Base-by-base conservation (phyloP, 2,888 invertebrate species). In the Caenorhabditis panamensis region DNA sequence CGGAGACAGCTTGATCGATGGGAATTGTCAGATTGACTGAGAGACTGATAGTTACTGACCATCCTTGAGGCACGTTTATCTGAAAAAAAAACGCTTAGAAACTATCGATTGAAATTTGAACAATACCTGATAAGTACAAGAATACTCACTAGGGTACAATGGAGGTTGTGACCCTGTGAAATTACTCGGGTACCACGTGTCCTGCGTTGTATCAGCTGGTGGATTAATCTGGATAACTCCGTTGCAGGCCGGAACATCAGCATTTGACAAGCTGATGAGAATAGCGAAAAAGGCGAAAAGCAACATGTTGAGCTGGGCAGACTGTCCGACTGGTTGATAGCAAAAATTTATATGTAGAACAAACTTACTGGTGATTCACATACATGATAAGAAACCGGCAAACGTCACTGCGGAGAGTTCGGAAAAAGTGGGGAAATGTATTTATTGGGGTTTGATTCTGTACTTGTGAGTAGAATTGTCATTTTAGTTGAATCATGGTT, bases 111-210 rank as follows among this genome's bases (percentile, higher is more conserved):
- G n/a, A n/a, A n/a, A n/a, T 18, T 63, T 11, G 28, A 31, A 31
- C 11, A 18, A 6, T 16, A 72, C 72, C 16, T 64, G 37, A 37
- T 64, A 73, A 28, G 18, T 26, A 20, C 73, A 73, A 16, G 56
- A 56, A n/a, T 51, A 73, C 1, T 73, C 16, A 51, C 64, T 64
- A 4, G 64, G 58, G n/a, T 64, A 73, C 18, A 37, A 18, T 20
- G 73, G 73, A n/a, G 73, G 73, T 13, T 36, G 26, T 0, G 73
- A n/a, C 1, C 31, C 41, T 4, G 47, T 24, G 22, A 73, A 73
- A 41, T 73, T 49, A 8, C 16, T 51, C 24, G 73, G 73, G 26
- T 64, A 73, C 73, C 73, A 73, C 6, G 64, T 64, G 28, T 37
- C 24, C 51, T 51, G 11, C 0, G 13, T 18, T 16, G 56, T 36